Evolutionary conservation across 64 coral and sea anemone genomes (phyloP).

Genomic region (Hydrozoanthus tunicans): DNA sequence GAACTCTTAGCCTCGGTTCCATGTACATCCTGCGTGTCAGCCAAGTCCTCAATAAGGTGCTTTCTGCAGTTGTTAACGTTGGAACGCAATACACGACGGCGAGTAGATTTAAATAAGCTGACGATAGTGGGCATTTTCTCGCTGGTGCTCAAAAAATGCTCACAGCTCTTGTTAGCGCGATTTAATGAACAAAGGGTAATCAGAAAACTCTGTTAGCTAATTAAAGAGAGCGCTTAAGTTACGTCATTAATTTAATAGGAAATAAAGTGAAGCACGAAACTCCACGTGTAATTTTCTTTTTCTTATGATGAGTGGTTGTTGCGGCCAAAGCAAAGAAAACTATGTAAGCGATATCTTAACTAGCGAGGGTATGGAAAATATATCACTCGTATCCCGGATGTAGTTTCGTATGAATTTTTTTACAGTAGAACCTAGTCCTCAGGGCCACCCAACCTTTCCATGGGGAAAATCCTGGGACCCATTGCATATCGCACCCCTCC

Average conservation of each 20-base stretch:
- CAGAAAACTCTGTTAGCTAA: background rate
- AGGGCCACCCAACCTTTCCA: too few relatives aligned
- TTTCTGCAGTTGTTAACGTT: background rate
- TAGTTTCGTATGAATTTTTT: too few relatives aligned
- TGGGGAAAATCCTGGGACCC: too few relatives aligned
- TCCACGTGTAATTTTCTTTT: background rate
- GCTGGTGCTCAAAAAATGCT: background rate
- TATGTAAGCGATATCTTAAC: too few relatives aligned
- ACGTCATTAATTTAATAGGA: background rate
- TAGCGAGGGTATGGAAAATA: too few relatives aligned
- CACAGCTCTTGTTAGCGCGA: background rate
- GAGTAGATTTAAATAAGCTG: background rate
- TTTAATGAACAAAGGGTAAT: background rate
- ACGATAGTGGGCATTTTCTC: background rate
- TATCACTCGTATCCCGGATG: too few relatives aligned
- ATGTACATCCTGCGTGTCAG: background rate
- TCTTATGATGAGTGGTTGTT: background rate
- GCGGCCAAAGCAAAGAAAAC: too few relatives aligned
- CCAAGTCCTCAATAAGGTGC: background rate
- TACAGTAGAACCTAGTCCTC: too few relatives aligned
- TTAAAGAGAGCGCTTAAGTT: background rate
- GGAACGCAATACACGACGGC: background rate
- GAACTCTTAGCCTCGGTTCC: slow-evolving; percentile 7
- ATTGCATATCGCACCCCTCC: too few relatives aligned
- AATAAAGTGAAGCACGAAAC: too few relatives aligned